Conservation (phyloP, 1,140 invertebrate genomes). For the Thaumatotibia leucotreta region DNA sequence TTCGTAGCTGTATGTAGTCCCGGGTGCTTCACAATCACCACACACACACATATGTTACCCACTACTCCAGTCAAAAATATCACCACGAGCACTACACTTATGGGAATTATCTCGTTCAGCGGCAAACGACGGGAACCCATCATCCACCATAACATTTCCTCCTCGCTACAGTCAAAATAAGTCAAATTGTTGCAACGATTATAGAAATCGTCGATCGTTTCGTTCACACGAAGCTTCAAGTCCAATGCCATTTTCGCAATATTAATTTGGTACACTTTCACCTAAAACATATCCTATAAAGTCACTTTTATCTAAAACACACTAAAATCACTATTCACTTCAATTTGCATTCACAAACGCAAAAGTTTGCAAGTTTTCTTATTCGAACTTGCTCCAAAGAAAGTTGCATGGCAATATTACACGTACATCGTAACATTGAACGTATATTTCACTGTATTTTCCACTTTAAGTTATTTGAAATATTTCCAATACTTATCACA, state of each 20-base stretch:
- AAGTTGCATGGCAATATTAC: too few relatives aligned
- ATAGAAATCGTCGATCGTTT: constrained; percentile 62
- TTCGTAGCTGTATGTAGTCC: constrained; percentile 90
- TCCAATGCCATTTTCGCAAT: constrained; percentile 46
- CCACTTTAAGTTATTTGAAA: too few relatives aligned
- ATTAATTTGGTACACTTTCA: too few relatives aligned
- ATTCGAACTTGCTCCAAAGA: too few relatives aligned
- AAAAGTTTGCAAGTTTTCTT: too few relatives aligned
- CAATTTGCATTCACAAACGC: too few relatives aligned
- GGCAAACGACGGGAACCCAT: constrained; percentile 75
- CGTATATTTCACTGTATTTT: too few relatives aligned
- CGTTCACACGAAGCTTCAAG: constrained; percentile 50
- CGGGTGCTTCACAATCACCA: constrained; percentile 90
- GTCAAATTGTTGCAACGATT: constrained; percentile 60
- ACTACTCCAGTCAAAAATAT: constrained; percentile 92
- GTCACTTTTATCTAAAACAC: too few relatives aligned
- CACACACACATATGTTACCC: constrained; percentile 92
- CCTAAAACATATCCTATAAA: too few relatives aligned
- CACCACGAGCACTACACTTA: constrained; percentile 86
- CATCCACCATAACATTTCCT: constrained; percentile 75
- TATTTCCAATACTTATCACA: too few relatives aligned
- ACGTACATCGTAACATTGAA: too few relatives aligned
- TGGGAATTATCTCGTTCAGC: constrained; percentile 76
- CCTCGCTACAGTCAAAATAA: constrained; percentile 73
- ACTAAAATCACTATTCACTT: too few relatives aligned